Percentiles rank a stretch among this genome's conserved stretches.
phyloP scores from a whole-genome alignment of 2,797 vertebrate species.

The Ceyx erithaca region DNA sequence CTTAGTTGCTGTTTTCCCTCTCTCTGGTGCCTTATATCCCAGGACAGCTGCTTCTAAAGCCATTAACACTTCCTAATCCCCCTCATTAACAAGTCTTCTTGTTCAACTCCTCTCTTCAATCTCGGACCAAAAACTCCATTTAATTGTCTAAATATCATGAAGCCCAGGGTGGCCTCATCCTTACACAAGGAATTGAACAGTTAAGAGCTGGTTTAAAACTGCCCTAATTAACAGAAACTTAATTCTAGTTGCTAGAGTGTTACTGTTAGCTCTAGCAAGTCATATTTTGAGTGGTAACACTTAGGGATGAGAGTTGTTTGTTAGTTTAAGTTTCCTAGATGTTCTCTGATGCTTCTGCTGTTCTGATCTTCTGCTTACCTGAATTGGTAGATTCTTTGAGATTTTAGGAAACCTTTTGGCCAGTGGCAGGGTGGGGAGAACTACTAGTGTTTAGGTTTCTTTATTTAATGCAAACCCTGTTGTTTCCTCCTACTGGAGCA shows the following conservation, averaged over 20 bases:
- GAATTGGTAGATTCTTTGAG: neutral
- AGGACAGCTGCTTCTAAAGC: neutral
- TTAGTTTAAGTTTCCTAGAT: neutral
- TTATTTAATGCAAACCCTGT: neutral
- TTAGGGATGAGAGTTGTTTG: neutral
- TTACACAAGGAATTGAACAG: neutral
- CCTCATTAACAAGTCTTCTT: rapidly evolving
- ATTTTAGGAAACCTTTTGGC: neutral
- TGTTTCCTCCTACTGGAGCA: neutral
- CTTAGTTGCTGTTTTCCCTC: neutral
- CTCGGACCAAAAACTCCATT: neutral
- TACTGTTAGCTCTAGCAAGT: neutral
- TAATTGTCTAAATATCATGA: neutral
- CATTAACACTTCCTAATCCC: neutral
- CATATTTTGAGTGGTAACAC: neutral
- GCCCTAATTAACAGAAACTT: neutral
- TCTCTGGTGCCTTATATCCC: neutral
- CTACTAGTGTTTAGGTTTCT: neutral
- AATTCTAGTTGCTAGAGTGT: neutral
- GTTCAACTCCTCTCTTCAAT: neutral
- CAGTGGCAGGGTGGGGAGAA: neutral
- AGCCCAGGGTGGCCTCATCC: neutral
- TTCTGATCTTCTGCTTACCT: neutral
- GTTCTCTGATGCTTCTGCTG: neutral
- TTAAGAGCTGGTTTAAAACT: neutral